Evolutionary conservation across 2,888 invertebrate genomes (phyloP).

Genomic region (Dendrolimus pini): DNA sequence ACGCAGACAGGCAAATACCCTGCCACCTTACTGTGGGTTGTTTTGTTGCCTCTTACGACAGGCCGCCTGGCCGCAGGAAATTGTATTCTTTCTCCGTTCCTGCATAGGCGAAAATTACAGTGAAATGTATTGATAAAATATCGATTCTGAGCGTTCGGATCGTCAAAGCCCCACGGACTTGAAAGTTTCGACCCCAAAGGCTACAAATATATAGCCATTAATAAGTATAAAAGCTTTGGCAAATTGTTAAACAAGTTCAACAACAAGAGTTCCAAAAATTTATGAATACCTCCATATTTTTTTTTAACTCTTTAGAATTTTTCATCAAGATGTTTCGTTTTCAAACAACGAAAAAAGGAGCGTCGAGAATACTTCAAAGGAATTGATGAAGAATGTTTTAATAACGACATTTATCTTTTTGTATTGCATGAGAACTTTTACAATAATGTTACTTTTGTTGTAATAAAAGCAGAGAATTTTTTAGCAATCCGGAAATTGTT

Average conservation of each 20-base stretch:
- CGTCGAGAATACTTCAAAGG: slow-evolving; percentile 13
- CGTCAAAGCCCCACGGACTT: too few relatives aligned
- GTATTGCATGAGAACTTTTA: slow-evolving; percentile 2
- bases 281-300: not conserved
- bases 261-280: too few relatives aligned
- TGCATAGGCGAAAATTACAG: too few relatives aligned
- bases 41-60: too few relatives aligned
- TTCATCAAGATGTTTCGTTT: not conserved
- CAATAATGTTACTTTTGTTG: slow-evolving; percentile 17
- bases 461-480: slow-evolving; percentile 18
- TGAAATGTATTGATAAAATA: too few relatives aligned
- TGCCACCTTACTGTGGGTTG: too few relatives aligned
- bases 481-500: slow-evolving; percentile 24
- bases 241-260: not conserved
- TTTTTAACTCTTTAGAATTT: not conserved
- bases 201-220: too few relatives aligned
- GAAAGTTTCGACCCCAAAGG: too few relatives aligned
- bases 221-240: not conserved
- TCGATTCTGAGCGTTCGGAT: too few relatives aligned
- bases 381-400: slow-evolving; percentile 24
- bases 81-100: too few relatives aligned
- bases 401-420: slow-evolving; percentile 24
- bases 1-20: too few relatives aligned
- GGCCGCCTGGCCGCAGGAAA: too few relatives aligned
- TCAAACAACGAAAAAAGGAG: slow-evolving; percentile 2